phyloP scores from a whole-genome alignment of 1,140 invertebrate genomes.

The Drosophila obscura region DNA sequence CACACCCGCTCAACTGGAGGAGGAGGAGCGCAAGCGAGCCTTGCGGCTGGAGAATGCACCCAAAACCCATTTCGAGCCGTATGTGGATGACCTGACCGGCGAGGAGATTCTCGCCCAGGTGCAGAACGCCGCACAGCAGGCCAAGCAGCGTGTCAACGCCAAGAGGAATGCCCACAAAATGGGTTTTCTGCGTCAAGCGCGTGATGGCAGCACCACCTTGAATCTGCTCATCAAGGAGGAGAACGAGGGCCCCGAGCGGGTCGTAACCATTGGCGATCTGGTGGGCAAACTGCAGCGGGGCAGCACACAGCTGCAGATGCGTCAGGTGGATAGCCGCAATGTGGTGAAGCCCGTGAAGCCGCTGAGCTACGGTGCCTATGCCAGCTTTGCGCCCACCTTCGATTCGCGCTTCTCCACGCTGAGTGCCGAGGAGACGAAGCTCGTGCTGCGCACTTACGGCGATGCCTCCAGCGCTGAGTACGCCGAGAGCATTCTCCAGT shows the following conservation, averaged over 20 bases:
- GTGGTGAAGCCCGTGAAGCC: slow-evolving; percentile 95
- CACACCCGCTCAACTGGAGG: slow-evolving; percentile 85
- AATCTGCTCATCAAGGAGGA: slow-evolving; percentile 89
- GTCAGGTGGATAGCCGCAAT: slow-evolving; percentile 95
- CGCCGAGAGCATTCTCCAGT: slow-evolving; percentile 92
- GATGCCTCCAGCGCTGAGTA: slow-evolving; percentile 94
- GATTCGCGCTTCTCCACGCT: slow-evolving; percentile 98
- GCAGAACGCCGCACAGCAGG: slow-evolving; percentile 73
- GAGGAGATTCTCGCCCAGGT: slow-evolving; percentile 91
- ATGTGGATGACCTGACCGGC: slow-evolving; percentile 91
- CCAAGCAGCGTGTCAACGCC: slow-evolving; percentile 67
- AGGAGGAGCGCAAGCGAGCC: slow-evolving; percentile 84
- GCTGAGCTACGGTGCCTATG: slow-evolving; percentile 96
- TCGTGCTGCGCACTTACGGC: slow-evolving; percentile 95
- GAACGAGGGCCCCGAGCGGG: slow-evolving; percentile 90
- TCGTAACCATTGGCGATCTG: slow-evolving; percentile 91
- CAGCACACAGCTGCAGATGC: slow-evolving; percentile 87
- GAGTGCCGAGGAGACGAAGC: slow-evolving; percentile 95
- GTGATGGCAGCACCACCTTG: slow-evolving; percentile 94
- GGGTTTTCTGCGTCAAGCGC: slow-evolving; percentile 91
- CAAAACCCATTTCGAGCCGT: slow-evolving; percentile 89
- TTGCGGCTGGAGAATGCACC: slow-evolving; percentile 84
- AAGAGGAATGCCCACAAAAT: slow-evolving; percentile 87
- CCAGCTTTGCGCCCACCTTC: slow-evolving; percentile 96
- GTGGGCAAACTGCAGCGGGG: slow-evolving; percentile 94